Base-by-base conservation (phyloP, 2,888 invertebrate genomes). In the Nymphalis polychloros region DNA sequence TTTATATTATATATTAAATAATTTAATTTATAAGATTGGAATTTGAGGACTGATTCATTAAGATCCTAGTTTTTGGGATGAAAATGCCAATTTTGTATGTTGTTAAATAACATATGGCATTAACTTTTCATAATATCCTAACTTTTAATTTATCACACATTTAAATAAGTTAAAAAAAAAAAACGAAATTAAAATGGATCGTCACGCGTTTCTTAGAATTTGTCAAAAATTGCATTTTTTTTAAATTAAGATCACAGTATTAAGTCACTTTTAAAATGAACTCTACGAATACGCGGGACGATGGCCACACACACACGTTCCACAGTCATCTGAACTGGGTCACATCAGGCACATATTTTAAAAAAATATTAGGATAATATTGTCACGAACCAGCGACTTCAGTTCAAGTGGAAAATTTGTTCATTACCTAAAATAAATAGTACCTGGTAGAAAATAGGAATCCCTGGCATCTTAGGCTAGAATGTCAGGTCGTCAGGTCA, bases 231-330 rank as follows among this genome's bases (percentile, higher is more conserved):
- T 89, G 84, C 84, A 41, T 41, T 84, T 88, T 85, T 83, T 83
- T 91, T 92, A 92, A 92, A 92, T 90, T 92, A 92, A 89, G 90
- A 92, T 92, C 92, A 92, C 92, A 92, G 92, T 88, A 87, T 88
- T 90, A 92, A 91, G 91, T 92, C 90, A 92, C 92, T 79, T 84
- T 87, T 83, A 84, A 84, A 87, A 88, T 89, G 85, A 87, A 89
- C 85, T 87, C 89, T 85, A 88, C 81, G 85, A 91, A 90, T 86
- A 84, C 77, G 85, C 84, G 84, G 71, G 88, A 90, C 88, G 86
- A 91, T 88, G 83, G 76, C 80, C 80, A 78, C 82, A 81, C 84
- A 84, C 84, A 91, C 92, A 92, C n/a, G n/a, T 92, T 92, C 92
- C 92, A 92, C 92, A 92, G 92, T 92, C 92, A 92, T 92, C 85